Base-by-base conservation (phyloP, 1,140 invertebrate species). In the Euwallacea fornicatus region DNA sequence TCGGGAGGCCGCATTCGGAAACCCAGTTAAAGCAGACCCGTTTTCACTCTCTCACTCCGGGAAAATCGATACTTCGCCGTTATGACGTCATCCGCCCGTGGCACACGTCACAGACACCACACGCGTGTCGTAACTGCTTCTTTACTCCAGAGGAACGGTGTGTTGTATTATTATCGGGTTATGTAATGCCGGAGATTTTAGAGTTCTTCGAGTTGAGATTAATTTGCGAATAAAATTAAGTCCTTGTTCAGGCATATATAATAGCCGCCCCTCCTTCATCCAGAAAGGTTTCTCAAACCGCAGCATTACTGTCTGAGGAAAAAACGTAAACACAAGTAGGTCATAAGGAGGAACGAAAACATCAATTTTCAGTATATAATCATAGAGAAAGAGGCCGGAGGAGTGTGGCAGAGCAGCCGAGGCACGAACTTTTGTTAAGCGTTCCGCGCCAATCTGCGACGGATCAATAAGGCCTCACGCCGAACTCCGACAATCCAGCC, bases 391-490 rank as follows among this genome's bases (percentile, higher is more conserved):
- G 53, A 58, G 42, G 16, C 66, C 46, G 9, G 6, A 33, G 21
- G 21, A 11, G 16, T n/a, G 42, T 50, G 65, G 63, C 63, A 66
- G 21, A 33, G 63, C 63, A 58, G 66, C 58, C 66, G 66, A 46
- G 56, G 16, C 56, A 60, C 66, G 56, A 68, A 60, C 66, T 68
- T 68, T 68, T 60, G 66, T 56, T 58, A 66, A 66, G 41, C 65
- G 65, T 47, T 68, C 66, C 66, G 66, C 66, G 66, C 66, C 66
- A 68, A 68, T 68, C 66, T 68, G 66, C 66, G 55, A 59, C 56
- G 66, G 66, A 68, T 68, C 66, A 68, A 68, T 68, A 68, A 54
- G 64, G 42, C 64, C 66, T 56, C 15, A 68, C 66, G 21, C 66
- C 50, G 53, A 58, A 67, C 53, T 58, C 65, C 65, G 43, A 67